Percentiles rank a stretch among this genome's conserved stretches.
These are phyloP conservation scores for Euphydryas editha DNA, from an alignment of 2,888 invertebrate genomes.

Conservation along the genomic window DNA sequence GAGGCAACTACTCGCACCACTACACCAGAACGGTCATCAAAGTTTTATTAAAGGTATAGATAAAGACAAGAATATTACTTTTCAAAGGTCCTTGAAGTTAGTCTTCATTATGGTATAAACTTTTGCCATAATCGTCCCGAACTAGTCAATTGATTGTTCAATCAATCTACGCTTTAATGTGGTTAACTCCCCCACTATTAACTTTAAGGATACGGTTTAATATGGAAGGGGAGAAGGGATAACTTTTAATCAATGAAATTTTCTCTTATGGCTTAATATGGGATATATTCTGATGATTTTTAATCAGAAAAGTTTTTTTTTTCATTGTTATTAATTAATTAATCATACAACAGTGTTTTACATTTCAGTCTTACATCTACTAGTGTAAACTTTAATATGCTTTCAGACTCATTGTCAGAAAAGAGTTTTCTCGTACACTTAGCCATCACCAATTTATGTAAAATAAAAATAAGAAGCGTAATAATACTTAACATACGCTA, in stretches of 20 bases:
- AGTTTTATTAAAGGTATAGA: neutral
- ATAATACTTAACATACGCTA: too few relatives aligned
- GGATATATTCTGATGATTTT: neutral
- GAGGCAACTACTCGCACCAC: too few relatives aligned
- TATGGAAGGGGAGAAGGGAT: constrained; percentile 48
- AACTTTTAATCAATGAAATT: constrained; percentile 57
- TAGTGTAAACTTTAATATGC: too few relatives aligned
- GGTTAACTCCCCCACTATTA: constrained; percentile 55
- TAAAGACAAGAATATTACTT: constrained; percentile 2
- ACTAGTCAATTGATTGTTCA: constrained; percentile 40
- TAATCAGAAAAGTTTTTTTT: too few relatives aligned
- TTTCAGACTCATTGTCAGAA: too few relatives aligned
- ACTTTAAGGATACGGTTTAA: constrained; percentile 49
- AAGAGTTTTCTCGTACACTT: too few relatives aligned
- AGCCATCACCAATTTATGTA: too few relatives aligned
- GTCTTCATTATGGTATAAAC: constrained; percentile 30
- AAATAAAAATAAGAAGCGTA: too few relatives aligned
- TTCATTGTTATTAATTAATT: too few relatives aligned
- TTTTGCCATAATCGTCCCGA: constrained; percentile 35
- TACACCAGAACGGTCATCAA: too few relatives aligned
- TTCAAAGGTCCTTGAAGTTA: constrained; percentile 18
- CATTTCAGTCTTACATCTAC: too few relatives aligned
- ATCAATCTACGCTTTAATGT: constrained; percentile 47
- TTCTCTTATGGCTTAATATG: constrained; percentile 54
- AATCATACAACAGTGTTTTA: too few relatives aligned